Conservation (phyloP, 1,140 invertebrate species). For the Kradibia gibbosae region DNA sequence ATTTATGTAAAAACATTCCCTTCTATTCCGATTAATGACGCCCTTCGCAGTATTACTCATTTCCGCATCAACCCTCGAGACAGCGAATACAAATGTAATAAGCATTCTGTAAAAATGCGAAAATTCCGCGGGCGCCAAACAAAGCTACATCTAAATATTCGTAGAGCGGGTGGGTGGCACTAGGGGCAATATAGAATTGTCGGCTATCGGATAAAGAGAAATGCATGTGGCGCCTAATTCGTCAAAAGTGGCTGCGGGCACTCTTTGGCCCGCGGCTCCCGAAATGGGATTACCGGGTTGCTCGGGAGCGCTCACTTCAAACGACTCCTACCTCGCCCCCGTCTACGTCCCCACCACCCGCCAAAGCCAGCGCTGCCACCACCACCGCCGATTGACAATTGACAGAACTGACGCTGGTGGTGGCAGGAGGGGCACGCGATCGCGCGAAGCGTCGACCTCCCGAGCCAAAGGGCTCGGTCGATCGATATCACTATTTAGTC, state of each 20-base stretch:
- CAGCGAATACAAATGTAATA: not conserved
- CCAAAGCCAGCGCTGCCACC: not conserved
- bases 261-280: slow-evolving; percentile 30
- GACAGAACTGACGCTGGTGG: slow-evolving; percentile 46
- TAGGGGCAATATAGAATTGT: not conserved
- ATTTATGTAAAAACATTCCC: too few species aligned
- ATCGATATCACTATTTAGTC: slow-evolving; percentile 20
- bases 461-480: not conserved
- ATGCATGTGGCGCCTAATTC: slow-evolving; percentile 47
- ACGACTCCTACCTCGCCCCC: slow-evolving; percentile 1
- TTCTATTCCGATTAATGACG: too few species aligned
- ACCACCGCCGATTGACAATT: slow-evolving; percentile 46
- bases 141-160: not conserved
- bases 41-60: not conserved
- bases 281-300: slow-evolving; percentile 43
- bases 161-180: not conserved
- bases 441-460: slow-evolving; percentile 29
- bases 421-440: slow-evolving; percentile 24
- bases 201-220: slow-evolving; percentile 22
- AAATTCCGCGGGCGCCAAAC: not conserved
- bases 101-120: slow-evolving; percentile 7
- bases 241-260: slow-evolving; percentile 44
- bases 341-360: slow-evolving; percentile 1
- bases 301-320: slow-evolving; percentile 39
- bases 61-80: not conserved